Conservation (phyloP, 2,797 vertebrate genomes). For the Schizopygopsis malacanthus region DNA sequence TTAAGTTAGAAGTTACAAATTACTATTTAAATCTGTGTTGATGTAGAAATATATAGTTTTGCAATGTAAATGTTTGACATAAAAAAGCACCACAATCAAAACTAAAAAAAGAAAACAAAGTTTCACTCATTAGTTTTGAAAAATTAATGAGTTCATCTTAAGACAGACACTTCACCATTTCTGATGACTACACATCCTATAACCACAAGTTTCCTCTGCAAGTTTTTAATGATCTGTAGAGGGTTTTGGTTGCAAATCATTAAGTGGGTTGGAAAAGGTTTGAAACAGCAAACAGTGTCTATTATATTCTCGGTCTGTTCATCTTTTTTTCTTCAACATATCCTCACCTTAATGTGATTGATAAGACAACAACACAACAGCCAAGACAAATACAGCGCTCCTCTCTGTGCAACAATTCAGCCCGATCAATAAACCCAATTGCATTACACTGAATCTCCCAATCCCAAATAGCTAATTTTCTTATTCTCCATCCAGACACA, state of each 20-base stretch:
- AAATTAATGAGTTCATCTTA: not conserved
- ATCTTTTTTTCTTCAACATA: not conserved
- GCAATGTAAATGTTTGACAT: not conserved
- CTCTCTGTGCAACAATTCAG: not conserved
- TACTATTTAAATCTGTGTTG: not conserved
- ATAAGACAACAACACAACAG: slow-evolving; percentile 9
- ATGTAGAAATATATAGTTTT: not conserved
- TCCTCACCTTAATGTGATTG: not conserved
- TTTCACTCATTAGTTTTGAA: not conserved
- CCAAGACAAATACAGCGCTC: slow-evolving; percentile 19
- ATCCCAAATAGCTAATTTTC: slow-evolving; percentile 24
- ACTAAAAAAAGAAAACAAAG: not conserved
- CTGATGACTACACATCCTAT: not conserved
- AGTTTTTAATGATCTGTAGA: not conserved
- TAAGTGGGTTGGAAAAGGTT: not conserved
- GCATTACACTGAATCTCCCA: slow-evolving; percentile 3
- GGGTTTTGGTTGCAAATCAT: not conserved
- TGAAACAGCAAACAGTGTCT: not conserved
- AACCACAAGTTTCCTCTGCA: not conserved
- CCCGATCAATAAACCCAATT: slow-evolving; percentile 35
- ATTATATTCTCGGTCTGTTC: not conserved
- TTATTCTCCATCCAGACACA: slow-evolving; percentile 23
- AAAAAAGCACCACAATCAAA: not conserved
- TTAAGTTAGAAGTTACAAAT: not conserved
- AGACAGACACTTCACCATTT: not conserved